These are phyloP conservation scores for Diacarnus erythraeanus DNA, from an alignment of 37 sponge, comb jelly and placozoan genomes.

Conservation along the genomic window DNA sequence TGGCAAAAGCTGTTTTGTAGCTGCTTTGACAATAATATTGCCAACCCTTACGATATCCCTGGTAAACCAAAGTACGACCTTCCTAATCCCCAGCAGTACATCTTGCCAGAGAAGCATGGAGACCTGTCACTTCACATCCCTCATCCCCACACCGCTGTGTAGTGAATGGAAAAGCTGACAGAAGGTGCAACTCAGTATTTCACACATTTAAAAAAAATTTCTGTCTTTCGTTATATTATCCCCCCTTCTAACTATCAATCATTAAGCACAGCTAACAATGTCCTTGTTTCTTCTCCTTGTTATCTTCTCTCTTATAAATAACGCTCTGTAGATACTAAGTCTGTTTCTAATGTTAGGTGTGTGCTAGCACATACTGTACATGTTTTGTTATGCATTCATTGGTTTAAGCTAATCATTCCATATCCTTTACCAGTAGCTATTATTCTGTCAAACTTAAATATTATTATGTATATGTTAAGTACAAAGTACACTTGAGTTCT, in stretches of 20 bases:
- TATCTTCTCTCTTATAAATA: too few relatives aligned
- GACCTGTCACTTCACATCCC: not conserved
- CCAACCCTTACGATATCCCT: not conserved
- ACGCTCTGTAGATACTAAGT: too few relatives aligned
- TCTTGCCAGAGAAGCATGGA: not conserved
- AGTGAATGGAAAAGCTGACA: not conserved
- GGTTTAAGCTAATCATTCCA: not conserved
- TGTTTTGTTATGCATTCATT: not conserved
- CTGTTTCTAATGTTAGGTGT: too few relatives aligned
- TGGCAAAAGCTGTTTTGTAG: constrained; percentile 76
- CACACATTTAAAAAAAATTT: too few relatives aligned
- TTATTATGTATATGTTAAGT: too few relatives aligned
- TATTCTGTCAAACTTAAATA: too few relatives aligned
- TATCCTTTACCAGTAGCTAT: not conserved
- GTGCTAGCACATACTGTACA: not conserved
- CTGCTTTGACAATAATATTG: constrained; percentile 10
- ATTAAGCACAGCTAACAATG: too few relatives aligned
- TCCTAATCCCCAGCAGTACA: not conserved
- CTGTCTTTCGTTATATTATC: too few relatives aligned
- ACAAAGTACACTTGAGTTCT: too few relatives aligned
- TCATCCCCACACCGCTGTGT: constrained; percentile 23
- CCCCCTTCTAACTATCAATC: too few relatives aligned
- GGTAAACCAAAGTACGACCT: not conserved
- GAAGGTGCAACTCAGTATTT: not conserved
- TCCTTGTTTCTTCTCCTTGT: too few relatives aligned